These are phyloP conservation scores for Lobophora halterata DNA, from an alignment of 2,888 invertebrate species.

Conservation along the genomic window DNA sequence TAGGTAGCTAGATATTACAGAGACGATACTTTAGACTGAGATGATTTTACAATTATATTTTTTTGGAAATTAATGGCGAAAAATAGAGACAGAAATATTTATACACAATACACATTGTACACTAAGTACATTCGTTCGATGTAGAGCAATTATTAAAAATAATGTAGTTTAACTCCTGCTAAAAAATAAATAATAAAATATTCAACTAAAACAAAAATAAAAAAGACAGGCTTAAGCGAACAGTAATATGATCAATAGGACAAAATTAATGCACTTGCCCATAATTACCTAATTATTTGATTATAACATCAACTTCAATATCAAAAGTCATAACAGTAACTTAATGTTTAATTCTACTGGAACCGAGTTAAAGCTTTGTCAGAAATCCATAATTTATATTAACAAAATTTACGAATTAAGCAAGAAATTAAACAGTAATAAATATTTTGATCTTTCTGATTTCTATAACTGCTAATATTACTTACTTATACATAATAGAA, in stretches of 20 bases:
- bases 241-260: slow-evolving; percentile 76
- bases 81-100: slow-evolving; percentile 33
- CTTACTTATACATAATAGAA: slow-evolving; percentile 48
- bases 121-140: slow-evolving; percentile 59
- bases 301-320: slow-evolving; percentile 80
- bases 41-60: slow-evolving; percentile 48
- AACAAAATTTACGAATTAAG: slow-evolving; percentile 77
- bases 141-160: slow-evolving; percentile 56
- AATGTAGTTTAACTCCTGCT: slow-evolving; percentile 59
- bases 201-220: slow-evolving; percentile 78
- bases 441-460: slow-evolving; percentile 78
- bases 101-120: slow-evolving; percentile 50
- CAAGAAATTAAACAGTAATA: slow-evolving; percentile 78
- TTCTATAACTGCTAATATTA: slow-evolving; percentile 60
- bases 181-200: slow-evolving; percentile 80
- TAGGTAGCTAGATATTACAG: slow-evolving; percentile 68
- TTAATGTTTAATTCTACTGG: slow-evolving; percentile 79
- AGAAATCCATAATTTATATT: slow-evolving; percentile 78
- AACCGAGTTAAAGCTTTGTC: slow-evolving; percentile 80
- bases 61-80: slow-evolving; percentile 29
- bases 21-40: slow-evolving; percentile 62
- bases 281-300: slow-evolving; percentile 77
- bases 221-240: slow-evolving; percentile 75
- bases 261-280: slow-evolving; percentile 80
- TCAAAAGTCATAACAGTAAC: slow-evolving; percentile 79